Conservation (phyloP, 1,140 invertebrate species). For the Galleria mellonella region DNA sequence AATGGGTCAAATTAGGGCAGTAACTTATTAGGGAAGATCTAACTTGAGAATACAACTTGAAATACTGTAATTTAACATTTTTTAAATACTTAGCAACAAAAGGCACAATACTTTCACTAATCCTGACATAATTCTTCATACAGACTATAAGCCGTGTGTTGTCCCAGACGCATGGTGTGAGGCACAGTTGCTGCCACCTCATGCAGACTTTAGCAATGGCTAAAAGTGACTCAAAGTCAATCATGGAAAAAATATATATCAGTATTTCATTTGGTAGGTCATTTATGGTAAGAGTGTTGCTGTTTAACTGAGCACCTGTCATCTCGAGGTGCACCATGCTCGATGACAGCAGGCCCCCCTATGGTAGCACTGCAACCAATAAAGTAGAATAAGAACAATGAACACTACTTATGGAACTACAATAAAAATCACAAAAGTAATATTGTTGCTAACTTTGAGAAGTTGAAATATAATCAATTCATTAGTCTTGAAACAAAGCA, state of each 20-base stretch:
- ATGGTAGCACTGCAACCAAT: constrained; percentile 43
- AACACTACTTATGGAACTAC: too few relatives aligned
- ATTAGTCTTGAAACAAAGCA: too few relatives aligned
- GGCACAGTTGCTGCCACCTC: constrained; percentile 66
- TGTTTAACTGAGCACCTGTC: constrained; percentile 40
- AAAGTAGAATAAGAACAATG: not conserved
- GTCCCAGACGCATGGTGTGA: constrained; percentile 69
- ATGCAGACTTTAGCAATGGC: constrained; percentile 67
- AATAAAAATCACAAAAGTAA: too few relatives aligned
- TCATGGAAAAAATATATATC: constrained; percentile 72
- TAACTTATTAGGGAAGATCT: constrained; percentile 65
- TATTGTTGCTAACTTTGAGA: too few relatives aligned
- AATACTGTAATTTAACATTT: constrained; percentile 73
- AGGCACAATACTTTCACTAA: constrained; percentile 69
- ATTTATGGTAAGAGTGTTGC: constrained; percentile 58
- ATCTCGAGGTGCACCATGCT: constrained; percentile 68
- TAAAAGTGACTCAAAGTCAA: constrained; percentile 68
- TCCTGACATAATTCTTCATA: constrained; percentile 71
- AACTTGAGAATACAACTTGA: constrained; percentile 72
- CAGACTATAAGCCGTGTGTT: constrained; percentile 68
- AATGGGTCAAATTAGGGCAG: constrained; percentile 69
- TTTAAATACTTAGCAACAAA: constrained; percentile 69
- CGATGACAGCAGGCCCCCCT: constrained; percentile 19
- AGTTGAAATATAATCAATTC: too few relatives aligned
- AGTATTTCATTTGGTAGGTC: constrained; percentile 73